A percentile compares a stretch with the other conserved stretches of the same genome.
Evolutionary conservation across 2,113 vertebrate species (phyloP).

Genomic region (Atherinomorus stipes): DNA sequence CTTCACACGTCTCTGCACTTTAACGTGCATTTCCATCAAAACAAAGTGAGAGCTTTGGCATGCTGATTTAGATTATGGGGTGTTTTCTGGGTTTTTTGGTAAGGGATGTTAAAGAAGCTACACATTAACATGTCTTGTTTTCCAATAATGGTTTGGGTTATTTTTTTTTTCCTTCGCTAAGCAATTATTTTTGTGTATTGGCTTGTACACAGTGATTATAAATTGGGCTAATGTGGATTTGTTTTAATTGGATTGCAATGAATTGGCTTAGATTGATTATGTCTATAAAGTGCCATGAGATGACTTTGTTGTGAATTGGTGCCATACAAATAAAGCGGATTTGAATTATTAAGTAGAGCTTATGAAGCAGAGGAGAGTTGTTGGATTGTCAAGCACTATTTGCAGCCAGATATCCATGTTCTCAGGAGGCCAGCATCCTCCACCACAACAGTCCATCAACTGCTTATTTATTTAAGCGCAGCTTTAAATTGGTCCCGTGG

Average conservation of each 20-base stretch:
- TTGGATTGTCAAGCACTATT: constrained; percentile 32
- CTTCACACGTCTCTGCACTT: constrained; percentile 13
- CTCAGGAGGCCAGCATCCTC: background rate
- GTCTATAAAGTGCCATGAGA: too few relatives aligned
- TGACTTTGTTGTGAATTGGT: too few relatives aligned
- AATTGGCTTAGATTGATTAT: too few relatives aligned
- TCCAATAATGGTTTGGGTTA: constrained; percentile 32
- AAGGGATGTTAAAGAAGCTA: background rate
- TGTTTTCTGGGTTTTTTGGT: too few relatives aligned
- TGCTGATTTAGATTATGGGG: constrained; percentile 15
- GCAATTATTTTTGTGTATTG: too few relatives aligned
- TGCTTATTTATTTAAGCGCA: constrained; percentile 23
- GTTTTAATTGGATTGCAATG: too few relatives aligned
- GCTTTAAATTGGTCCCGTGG: constrained; percentile 25
- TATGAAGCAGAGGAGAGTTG: background rate
- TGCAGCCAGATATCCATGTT: constrained; percentile 32
- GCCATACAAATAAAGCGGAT: too few relatives aligned
- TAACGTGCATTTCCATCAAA: constrained; percentile 33
- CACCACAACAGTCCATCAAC: constrained; percentile 24
- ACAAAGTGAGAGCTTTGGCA: constrained; percentile 12
- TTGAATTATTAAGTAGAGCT: constrained; percentile 32
- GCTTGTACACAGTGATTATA: too few relatives aligned
- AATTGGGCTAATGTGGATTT: too few relatives aligned
- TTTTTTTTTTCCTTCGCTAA: background rate
- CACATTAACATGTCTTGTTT: constrained; percentile 1